Evolutionary conservation across 2,113 vertebrate species (phyloP).

Genomic region (Dicrurus megarhynchus): DNA sequence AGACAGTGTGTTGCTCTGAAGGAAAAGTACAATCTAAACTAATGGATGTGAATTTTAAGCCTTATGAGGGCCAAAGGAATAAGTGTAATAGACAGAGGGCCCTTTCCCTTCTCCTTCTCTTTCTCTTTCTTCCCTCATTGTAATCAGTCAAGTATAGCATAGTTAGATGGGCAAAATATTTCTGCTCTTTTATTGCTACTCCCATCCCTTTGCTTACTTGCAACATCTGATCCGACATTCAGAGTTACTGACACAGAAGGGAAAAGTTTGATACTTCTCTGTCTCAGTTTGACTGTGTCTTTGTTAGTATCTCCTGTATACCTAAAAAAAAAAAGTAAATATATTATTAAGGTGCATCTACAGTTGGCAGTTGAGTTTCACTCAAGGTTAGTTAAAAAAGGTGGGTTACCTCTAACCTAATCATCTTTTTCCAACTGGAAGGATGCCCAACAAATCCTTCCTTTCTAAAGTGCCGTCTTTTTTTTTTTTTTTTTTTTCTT

Average conservation of each 20-base stretch:
- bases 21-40: not conserved
- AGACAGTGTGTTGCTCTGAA: not conserved
- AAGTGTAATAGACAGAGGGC: not conserved
- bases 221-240: not conserved
- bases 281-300: not conserved
- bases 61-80: not conserved
- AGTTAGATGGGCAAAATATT: not conserved
- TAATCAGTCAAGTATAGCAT: not conserved
- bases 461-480: not conserved
- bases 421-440: not conserved
- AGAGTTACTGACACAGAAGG: not conserved
- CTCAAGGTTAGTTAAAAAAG: not conserved
- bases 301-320: not conserved
- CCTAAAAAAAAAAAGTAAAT: not conserved
- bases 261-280: not conserved
- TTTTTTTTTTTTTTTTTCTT: not conserved
- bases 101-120: not conserved
- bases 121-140: not conserved
- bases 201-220: not conserved
- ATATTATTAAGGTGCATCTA: not conserved
- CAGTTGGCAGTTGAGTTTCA: not conserved
- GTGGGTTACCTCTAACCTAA: not conserved
- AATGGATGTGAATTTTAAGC: not conserved
- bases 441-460: not conserved
- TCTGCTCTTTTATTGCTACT: not conserved